These are phyloP conservation scores for Micrastur ruficollis DNA, from an alignment of 2,797 vertebrate genomes.

Conservation along the genomic window DNA sequence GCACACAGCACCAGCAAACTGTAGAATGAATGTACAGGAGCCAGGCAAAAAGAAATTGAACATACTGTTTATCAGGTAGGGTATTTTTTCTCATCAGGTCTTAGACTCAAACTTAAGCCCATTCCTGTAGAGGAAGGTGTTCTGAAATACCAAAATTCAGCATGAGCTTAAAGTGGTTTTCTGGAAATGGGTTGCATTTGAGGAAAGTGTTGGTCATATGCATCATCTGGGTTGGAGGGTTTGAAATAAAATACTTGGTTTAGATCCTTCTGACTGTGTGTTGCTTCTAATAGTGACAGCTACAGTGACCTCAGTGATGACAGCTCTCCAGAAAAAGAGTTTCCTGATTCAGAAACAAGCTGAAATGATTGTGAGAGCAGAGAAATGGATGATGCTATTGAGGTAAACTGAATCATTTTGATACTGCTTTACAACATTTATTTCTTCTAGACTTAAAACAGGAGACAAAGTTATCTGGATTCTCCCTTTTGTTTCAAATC, in stretches of 20 bases:
- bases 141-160: background rate
- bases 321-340: slow-evolving; percentile 68
- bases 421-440: background rate
- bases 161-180: background rate
- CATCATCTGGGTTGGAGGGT: background rate
- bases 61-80: background rate
- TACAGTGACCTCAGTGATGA: slow-evolving; percentile 74
- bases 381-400: background rate
- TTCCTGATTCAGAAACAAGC: slow-evolving; percentile 56
- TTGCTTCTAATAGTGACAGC: slow-evolving; percentile 71
- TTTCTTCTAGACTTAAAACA: background rate
- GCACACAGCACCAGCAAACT: background rate
- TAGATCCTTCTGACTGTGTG: background rate
- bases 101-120: background rate
- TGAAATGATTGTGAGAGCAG: slow-evolving; percentile 31
- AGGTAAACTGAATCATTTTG: slow-evolving; percentile 57
- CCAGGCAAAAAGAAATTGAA: background rate
- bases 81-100: background rate
- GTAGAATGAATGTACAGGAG: background rate
- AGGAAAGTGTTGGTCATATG: slow-evolving; percentile 16
- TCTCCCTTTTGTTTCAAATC: background rate
- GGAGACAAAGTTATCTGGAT: background rate
- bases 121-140: background rate
- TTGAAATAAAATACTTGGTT: background rate
- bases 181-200: slow-evolving; percentile 4